phyloP scores from a whole-genome alignment of 2,888 invertebrate genomes.

The Drosophila setosimentum region DNA sequence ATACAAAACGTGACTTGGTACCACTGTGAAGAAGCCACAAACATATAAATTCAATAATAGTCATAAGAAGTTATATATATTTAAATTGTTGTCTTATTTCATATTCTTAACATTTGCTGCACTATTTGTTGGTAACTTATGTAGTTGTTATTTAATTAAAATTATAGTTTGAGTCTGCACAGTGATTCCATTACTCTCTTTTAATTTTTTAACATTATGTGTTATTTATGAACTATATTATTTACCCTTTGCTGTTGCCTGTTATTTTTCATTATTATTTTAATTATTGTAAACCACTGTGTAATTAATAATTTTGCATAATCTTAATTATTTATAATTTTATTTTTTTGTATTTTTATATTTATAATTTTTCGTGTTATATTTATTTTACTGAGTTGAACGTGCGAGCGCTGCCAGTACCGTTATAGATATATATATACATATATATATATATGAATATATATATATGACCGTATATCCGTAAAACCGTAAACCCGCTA shows the following conservation, averaged over 20 bases:
- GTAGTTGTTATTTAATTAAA: constrained; percentile 1
- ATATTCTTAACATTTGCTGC: not conserved
- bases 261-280: constrained; percentile 20
- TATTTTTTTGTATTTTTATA: constrained; percentile 25
- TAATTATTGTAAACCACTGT: constrained; percentile 21
- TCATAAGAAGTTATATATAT: not conserved
- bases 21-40: constrained; percentile 13
- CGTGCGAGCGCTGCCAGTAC: constrained; percentile 9
- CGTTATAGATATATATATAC: constrained; percentile 12
- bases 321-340: constrained; percentile 24
- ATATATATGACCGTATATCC: constrained; percentile 31
- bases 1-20: not conserved
- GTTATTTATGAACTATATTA: constrained; percentile 4
- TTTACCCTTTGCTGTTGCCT: constrained; percentile 28
- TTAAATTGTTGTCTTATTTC: not conserved
- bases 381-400: constrained; percentile 4
- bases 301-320: not conserved
- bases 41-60: not conserved
- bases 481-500: constrained; percentile 35
- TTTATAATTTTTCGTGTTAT: constrained; percentile 18
- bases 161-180: constrained; percentile 24
- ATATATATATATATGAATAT: constrained; percentile 12
- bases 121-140: constrained; percentile 5
- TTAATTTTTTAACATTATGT: constrained; percentile 16
- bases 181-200: not conserved